A percentile compares a stretch with the other conserved stretches of the same genome.
Conservation (phyloP, 2,888 invertebrate species). For the Charanyca ferruginea region DNA sequence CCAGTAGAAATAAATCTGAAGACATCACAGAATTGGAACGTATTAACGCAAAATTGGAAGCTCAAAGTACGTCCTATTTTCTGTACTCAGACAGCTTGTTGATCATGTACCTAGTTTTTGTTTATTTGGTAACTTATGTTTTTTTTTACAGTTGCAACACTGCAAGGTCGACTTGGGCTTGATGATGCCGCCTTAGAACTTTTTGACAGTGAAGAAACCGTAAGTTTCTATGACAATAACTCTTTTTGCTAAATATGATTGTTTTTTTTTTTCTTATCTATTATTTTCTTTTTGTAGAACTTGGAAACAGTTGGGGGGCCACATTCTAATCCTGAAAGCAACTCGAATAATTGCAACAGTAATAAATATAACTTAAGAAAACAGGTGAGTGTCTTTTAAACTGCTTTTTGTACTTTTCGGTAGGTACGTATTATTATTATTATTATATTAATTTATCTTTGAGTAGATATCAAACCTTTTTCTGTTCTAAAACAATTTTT, state of each 20-base stretch:
- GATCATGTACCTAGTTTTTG: neutral
- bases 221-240: slow-evolving; percentile 7
- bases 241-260: too few species aligned
- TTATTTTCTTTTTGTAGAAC: slow-evolving; percentile 7
- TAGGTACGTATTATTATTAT: too few species aligned
- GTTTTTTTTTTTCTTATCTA: neutral
- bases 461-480: neutral
- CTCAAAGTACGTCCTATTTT: slow-evolving; percentile 65
- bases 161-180: slow-evolving; percentile 44
- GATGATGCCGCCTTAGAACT: slow-evolving; percentile 30
- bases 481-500: neutral
- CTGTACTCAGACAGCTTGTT: neutral
- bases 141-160: slow-evolving; percentile 56
- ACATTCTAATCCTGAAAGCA: neutral
- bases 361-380: neutral
- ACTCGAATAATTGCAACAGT: neutral
- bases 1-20: slow-evolving; percentile 40
- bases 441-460: neutral
- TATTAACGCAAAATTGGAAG: slow-evolving; percentile 67
- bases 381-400: neutral
- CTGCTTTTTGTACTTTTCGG: neutral
- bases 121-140: neutral
- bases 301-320: neutral
- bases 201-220: slow-evolving; percentile 18
- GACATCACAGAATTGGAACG: slow-evolving; percentile 64